phyloP scores from a whole-genome alignment of 1,140 invertebrate genomes.

The Pantala flavescens region DNA sequence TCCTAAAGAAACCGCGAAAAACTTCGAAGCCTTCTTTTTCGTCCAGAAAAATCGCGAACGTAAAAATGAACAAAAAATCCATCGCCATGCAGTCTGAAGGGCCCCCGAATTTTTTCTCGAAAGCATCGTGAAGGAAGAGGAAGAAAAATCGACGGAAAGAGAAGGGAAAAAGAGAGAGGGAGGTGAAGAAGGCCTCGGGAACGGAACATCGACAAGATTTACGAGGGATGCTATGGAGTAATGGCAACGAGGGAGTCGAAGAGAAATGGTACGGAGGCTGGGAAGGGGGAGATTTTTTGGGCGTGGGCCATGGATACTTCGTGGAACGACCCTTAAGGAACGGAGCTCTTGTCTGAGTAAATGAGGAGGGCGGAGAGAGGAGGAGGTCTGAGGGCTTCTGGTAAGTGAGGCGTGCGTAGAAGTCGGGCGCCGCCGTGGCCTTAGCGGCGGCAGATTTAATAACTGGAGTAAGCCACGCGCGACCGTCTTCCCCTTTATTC shows the following conservation, averaged over 20 bases:
- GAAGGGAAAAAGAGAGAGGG: background rate
- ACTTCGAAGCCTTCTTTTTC: no score
- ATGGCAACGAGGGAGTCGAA: background rate
- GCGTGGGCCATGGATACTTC: no score
- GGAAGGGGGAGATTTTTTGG: conserved; percentile 10
- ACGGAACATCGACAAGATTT: background rate
- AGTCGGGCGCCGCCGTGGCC: background rate
- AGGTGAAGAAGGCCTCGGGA: background rate
- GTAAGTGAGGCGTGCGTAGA: background rate
- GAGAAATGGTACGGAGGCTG: background rate
- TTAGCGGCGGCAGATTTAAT: background rate
- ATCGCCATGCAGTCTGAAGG: no score
- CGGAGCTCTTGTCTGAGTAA: background rate
- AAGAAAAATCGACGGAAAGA: background rate
- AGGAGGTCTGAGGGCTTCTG: conserved; percentile 9
- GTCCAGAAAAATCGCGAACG: no score
- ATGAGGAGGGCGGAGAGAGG: conserved; percentile 2
- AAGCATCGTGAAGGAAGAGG: background rate
- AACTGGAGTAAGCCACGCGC: background rate
- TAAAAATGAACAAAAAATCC: no score
- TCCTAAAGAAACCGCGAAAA: no score
- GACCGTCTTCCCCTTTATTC: conserved; percentile 12
- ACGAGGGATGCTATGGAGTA: background rate
- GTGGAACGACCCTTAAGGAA: no score
- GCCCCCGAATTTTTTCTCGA: no score